Base-by-base conservation (phyloP, 2,113 vertebrate species). In the Microcebus ravelobensis region DNA sequence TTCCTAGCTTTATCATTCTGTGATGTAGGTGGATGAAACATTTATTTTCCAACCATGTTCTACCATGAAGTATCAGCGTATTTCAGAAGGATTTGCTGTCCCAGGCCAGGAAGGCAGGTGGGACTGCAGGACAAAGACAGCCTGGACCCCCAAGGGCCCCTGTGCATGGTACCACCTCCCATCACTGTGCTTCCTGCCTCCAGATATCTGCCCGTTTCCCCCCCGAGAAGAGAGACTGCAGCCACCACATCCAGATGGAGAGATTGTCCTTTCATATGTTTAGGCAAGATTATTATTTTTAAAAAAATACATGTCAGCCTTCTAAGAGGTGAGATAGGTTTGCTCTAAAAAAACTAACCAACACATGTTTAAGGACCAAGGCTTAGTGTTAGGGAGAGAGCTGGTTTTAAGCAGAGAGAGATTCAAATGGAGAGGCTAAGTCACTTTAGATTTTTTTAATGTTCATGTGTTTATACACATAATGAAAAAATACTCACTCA, bases 121-220 rank as follows among this genome's bases (percentile, higher is more conserved):
- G 9, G 2, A 18, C 71, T 27, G 1, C 27, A 18, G 21, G 48
- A 77, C 34, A 82, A 5, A 73, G 89, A 29, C 18, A 10, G 9
- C 34, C 14, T 4, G 3, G 42, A 27, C 74, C 52, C 36, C 39
- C n/a, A 29, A 20, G 48, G 71, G 18, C 0, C 31, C 34, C 21
- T 45, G 17, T 2, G 0, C 25, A 0, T 1, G 5, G 36, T 1
- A 3, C 61, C 55, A 2, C 17, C 10, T 29, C 59, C 17, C 8
- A 0, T 6, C 6, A 0, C 34, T 21, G 48, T 25, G 61, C 59
- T 23, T 23, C 8, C 0, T 3, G 67, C 2, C 5, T 2, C 25
- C 2, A 42, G 2, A 82, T 5, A 48, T 1, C 5, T 11, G 6
- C 61, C 71, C 14, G 0, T 14, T 84, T 59, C 45, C 45, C 52